Evolutionary conservation across 2,113 vertebrate genomes (phyloP).

Genomic region (Elephantulus edwardii): DNA sequence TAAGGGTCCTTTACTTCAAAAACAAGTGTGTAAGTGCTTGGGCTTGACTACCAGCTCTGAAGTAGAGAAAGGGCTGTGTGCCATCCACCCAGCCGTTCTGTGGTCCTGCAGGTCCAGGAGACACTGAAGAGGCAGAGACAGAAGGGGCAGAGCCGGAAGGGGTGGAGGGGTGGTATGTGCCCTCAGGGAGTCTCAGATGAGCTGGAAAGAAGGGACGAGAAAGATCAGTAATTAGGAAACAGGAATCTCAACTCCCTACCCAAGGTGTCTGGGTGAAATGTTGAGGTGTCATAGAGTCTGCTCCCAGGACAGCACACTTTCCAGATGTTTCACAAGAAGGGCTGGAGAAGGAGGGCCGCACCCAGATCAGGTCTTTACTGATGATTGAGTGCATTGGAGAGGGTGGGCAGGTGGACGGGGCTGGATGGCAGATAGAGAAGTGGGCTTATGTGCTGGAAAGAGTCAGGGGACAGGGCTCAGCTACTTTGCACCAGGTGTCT

Average conservation of each 20-base stretch:
- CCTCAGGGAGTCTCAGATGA: not conserved
- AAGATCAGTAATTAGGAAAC: not conserved
- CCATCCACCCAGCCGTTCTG: not conserved
- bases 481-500: not conserved
- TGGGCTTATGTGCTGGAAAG: not conserved
- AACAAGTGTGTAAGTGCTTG: not conserved
- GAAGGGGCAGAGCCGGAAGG: not conserved
- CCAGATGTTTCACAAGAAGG: not conserved
- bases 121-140: not conserved
- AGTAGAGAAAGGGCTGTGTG: not conserved
- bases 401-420: not conserved
- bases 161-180: not conserved
- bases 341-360: not conserved
- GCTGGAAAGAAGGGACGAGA: not conserved
- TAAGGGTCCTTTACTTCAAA: not conserved
- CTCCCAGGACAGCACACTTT: not conserved
- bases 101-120: not conserved
- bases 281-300: not conserved
- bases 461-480: not conserved
- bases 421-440: not conserved
- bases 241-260: not conserved
- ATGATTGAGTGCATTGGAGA: not conserved
- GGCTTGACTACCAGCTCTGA: not conserved
- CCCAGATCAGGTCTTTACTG: not conserved
- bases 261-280: not conserved